These are phyloP conservation scores for Syndactyla subalaris DNA, from an alignment of 2,797 vertebrate species.

Conservation along the genomic window DNA sequence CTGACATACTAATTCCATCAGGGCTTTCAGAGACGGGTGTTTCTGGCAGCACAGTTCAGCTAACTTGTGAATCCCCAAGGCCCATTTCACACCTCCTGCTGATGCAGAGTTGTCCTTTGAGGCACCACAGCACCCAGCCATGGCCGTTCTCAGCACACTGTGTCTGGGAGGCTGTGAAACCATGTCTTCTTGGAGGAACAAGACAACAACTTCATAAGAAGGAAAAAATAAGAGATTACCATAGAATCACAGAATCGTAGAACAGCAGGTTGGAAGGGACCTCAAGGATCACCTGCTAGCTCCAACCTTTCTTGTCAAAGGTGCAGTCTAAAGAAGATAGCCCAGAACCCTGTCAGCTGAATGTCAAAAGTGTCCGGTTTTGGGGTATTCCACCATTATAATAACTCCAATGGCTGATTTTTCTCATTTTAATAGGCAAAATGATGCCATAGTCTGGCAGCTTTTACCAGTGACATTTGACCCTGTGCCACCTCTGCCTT, in stretches of 20 bases:
- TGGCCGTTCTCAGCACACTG: rapidly evolving
- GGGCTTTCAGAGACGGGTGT: not conserved
- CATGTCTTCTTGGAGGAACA: not conserved
- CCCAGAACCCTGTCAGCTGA: not conserved
- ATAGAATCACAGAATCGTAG: not conserved
- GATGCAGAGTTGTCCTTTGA: not conserved
- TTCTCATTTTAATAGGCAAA: not conserved
- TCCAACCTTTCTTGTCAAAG: not conserved
- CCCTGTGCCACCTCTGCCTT: not conserved
- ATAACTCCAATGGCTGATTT: not conserved
- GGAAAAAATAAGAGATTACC: not conserved
- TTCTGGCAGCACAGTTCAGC: constrained; percentile 15
- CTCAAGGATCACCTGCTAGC: not conserved
- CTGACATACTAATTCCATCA: not conserved
- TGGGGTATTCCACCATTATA: not conserved
- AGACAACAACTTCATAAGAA: not conserved
- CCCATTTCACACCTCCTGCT: not conserved
- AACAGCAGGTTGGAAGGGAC: not conserved
- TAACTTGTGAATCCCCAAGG: not conserved
- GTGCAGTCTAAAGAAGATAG: not conserved
- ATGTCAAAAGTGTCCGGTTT: not conserved
- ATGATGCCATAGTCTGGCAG: not conserved
- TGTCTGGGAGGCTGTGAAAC: not conserved
- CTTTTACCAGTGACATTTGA: not conserved
- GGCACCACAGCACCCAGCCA: rapidly evolving